phyloP scores from a whole-genome alignment of 2,888 invertebrate genomes.

The Teleiodes luculella region DNA sequence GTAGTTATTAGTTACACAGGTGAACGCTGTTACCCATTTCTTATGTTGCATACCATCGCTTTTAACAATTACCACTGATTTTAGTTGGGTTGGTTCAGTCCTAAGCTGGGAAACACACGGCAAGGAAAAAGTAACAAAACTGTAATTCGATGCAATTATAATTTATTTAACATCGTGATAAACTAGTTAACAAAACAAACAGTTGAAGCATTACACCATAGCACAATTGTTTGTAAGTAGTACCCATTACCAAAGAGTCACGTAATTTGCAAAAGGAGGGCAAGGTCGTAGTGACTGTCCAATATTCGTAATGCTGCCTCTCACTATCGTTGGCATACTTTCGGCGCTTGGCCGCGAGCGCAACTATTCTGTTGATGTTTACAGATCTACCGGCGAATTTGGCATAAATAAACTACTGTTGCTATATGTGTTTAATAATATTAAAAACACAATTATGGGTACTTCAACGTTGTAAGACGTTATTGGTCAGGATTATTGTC shows the following conservation, averaged over 20 bases:
- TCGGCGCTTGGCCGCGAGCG: constrained; percentile 26
- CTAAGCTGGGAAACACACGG: too few species aligned
- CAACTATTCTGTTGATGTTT: background rate
- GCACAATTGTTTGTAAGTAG: constrained; percentile 2
- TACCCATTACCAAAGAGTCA: constrained; percentile 21
- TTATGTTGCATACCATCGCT: too few species aligned
- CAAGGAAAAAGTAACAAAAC: too few species aligned
- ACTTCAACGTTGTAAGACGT: too few species aligned
- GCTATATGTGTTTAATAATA: background rate
- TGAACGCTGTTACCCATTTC: too few species aligned
- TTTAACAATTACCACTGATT: too few species aligned
- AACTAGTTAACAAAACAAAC: constrained; percentile 14
- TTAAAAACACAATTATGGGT: too few species aligned
- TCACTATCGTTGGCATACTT: constrained; percentile 61
- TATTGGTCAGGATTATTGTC: too few species aligned
- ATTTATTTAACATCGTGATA: background rate
- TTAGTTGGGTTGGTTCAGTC: too few species aligned
- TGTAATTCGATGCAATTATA: background rate
- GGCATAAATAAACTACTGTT: background rate
- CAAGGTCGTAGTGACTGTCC: constrained; percentile 55
- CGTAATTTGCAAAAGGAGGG: constrained; percentile 36
- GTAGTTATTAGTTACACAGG: too few species aligned
- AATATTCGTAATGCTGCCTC: constrained; percentile 35
- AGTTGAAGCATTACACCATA: constrained; percentile 10
- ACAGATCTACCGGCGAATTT: background rate